Base-by-base conservation (phyloP, 2,888 invertebrate genomes). In the Lasioglossum pauxillum region DNA sequence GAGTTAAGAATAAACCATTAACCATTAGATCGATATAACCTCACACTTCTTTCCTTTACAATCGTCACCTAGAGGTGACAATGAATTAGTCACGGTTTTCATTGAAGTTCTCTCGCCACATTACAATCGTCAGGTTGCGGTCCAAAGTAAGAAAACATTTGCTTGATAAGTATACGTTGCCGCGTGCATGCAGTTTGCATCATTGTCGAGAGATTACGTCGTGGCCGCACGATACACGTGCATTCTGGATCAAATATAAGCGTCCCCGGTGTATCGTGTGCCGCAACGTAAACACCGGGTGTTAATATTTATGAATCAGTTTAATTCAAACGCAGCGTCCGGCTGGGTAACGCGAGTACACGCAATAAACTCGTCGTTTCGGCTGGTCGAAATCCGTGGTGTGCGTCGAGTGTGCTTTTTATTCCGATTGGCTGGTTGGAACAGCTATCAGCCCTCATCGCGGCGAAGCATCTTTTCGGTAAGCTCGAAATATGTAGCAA, bases 221-320 rank as follows among this genome's bases (percentile, higher is more conserved):
- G 53, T 27, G 64, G 16, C 23, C 76, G 31, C 44, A 44, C 64
- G 64, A 53, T 67, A 27, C 77, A 53, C 73, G 27, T 10, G 44
- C 64, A 64, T 67, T 64, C 12, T 27, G 60, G 64, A 82, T 82
- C 82, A 67, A 82, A 82, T 73, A 81, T 73, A 82, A 67, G n/a
- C 82, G 73, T 67, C 72, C 78, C 27, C n/a, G 44, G 80, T 74
- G 85, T 80, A 85, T 77, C 74, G 73, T 41, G 27, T 14, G 16
- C 57, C 75, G 53, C 84, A 73, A 31, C 38, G 84, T 84, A 86
- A 86, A 81, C 78, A 81, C 64, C 46, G 53, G 31, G 53, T 57
- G 84, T 84, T 86, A 84, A 86, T 84, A 86, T 86, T 86, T 86
- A 86, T 84, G 78, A 86, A 86, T 84, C 84, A 73, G 81, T 86